These are phyloP conservation scores for Troglohyphantes excavatus DNA, from an alignment of 2,888 invertebrate genomes.

Conservation along the genomic window DNA sequence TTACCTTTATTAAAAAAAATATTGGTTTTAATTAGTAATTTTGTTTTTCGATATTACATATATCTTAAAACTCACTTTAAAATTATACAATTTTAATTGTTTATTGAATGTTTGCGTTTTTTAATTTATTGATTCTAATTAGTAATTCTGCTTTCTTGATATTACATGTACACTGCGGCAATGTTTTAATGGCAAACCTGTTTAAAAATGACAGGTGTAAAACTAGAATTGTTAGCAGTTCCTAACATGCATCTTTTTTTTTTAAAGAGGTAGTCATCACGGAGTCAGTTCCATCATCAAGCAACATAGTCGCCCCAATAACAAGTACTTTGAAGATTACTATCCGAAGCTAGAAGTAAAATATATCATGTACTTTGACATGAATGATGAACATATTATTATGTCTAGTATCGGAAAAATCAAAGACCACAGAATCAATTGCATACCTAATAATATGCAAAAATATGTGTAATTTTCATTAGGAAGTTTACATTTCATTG, in stretches of 20 bases:
- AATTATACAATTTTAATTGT: too few relatives aligned
- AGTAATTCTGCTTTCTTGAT: too few relatives aligned
- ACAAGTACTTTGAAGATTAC: background rate
- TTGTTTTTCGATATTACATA: too few relatives aligned
- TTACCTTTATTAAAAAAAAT: too few relatives aligned
- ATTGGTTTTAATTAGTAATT: too few relatives aligned
- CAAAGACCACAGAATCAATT: background rate
- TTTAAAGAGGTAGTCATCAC: constrained; percentile 57
- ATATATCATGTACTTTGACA: constrained; percentile 63
- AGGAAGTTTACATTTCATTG: background rate
- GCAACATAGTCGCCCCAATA: background rate
- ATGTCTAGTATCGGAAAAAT: background rate
- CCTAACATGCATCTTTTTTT: constrained; percentile 78
- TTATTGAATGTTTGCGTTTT: too few relatives aligned
- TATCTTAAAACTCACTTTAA: too few relatives aligned
- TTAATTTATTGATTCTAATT: too few relatives aligned
- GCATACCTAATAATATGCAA: background rate
- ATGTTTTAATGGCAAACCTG: constrained; percentile 65
- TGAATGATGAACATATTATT: constrained; percentile 15
- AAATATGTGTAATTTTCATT: background rate
- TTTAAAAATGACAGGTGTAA: constrained; percentile 77
- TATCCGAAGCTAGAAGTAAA: background rate
- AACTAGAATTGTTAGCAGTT: constrained; percentile 80
- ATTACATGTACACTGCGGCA: constrained; percentile 79
- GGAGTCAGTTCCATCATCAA: constrained; percentile 43